Evolutionary conservation across 1,140 invertebrate genomes (phyloP).

Genomic region (Tyrophagus putrescentiae): DNA sequence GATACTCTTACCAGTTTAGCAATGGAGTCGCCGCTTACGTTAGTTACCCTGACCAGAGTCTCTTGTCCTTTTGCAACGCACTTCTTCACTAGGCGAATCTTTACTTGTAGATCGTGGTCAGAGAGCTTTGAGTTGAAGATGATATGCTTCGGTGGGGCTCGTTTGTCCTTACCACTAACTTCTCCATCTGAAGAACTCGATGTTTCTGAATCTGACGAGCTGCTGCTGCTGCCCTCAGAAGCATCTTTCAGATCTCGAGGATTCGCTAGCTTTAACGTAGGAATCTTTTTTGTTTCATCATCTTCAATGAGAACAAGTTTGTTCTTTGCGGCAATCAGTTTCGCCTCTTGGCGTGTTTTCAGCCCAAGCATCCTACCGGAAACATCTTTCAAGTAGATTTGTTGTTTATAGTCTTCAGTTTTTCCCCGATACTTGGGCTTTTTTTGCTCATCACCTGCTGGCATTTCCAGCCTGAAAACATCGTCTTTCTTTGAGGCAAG

Average conservation of each 20-base stretch:
- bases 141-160: not conserved
- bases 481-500: conserved; percentile 6
- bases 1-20: not conserved
- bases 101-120: conserved; percentile 6
- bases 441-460: not conserved
- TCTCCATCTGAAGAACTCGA: not conserved
- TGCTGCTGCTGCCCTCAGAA: not conserved
- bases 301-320: not conserved
- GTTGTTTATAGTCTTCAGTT: not conserved
- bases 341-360: not conserved
- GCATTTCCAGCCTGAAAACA: not conserved
- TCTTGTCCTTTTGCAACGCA: not conserved
- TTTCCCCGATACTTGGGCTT: not conserved
- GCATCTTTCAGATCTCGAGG: not conserved
- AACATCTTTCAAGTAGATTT: conserved; percentile 1
- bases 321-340: not conserved
- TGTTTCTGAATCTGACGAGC: not conserved
- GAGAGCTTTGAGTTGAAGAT: not conserved
- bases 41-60: not conserved
- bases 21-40: not conserved
- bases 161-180: not conserved
- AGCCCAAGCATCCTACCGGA: not conserved
- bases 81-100: conserved; percentile 8
- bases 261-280: not conserved
- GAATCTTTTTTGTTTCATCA: not conserved